Base-by-base conservation (phyloP, 2,888 invertebrate species). In the Dorcus hopei region DNA sequence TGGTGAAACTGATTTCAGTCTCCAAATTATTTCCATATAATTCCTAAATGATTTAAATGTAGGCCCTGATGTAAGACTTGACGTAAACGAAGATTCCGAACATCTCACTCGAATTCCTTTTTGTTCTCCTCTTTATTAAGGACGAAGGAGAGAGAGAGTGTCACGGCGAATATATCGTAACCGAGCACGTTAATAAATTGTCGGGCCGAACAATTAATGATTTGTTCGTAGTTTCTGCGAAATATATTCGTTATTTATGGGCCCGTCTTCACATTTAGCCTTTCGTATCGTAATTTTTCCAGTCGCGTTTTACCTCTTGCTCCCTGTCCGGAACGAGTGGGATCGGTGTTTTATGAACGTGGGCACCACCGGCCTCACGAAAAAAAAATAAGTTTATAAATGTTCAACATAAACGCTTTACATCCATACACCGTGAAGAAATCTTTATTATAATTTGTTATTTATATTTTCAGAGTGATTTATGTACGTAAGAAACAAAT, bases 161-260 rank as follows among this genome's bases (percentile, higher is more conserved):
- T 23, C 19, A 33, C 33, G 14, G 40, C 40, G 39, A 38, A 26
- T 14, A 49, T 49, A 55, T 55, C 41, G 39, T 49, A 55, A 55
- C 33, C 49, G 40, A 42, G 14, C 49, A 40, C 19, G 54, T 55
- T 55, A 55, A 58, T 58, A 58, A 58, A 58, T 58, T 47, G 51
- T 43, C 50, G 41, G 42, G 40, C 40, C 33, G 52, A 40, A 53
- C 54, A 58, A 58, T 58, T 58, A 58, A 58, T 42, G 58, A 58
- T 58, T 58, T 50, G 50, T 54, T 48, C 54, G 54, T 51, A 54
- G 42, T 53, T 58, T 54, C 53, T 45, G 54, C 54, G 54, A 54
- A 58, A 51, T 58, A 50, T 58, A 50, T 50, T 49, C 33, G 54
- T 58, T 58, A 58, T 58, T 58, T 58, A 58, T 54, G 54, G 47